A percentile compares a stretch with the other conserved stretches of the same genome.
phyloP scores from a whole-genome alignment of 2,797 vertebrate genomes.

The Helicolenus hilgendorfi region DNA sequence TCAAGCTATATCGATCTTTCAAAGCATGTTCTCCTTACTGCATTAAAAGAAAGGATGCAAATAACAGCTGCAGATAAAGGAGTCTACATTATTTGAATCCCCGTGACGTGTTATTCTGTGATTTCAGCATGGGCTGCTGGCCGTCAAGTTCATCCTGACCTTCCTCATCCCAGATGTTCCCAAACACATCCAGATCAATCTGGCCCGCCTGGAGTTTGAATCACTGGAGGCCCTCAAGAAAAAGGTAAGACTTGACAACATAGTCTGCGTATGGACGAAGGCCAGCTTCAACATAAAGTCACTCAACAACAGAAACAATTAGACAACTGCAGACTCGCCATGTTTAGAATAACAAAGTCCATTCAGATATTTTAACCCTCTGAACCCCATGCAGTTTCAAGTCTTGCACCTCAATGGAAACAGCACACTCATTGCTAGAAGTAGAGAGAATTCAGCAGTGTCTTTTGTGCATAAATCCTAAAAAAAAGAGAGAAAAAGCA shows the following conservation, averaged over 20 bases:
- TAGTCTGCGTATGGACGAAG: background rate
- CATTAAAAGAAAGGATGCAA: background rate
- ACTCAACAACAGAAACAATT: background rate
- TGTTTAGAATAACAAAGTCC: background rate
- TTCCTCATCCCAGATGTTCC: constrained; percentile 96
- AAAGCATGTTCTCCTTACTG: background rate
- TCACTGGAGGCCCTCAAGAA: constrained; percentile 96
- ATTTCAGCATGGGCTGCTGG: constrained; percentile 94
- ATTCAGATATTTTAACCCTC: background rate
- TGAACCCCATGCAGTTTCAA: background rate
- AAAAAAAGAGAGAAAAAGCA: background rate
- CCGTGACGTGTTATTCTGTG: constrained; percentile 15
- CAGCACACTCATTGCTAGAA: background rate
- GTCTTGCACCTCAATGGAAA: background rate
- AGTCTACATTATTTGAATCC: background rate
- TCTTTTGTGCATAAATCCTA: background rate
- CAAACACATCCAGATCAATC: constrained; percentile 93
- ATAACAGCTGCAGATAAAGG: background rate
- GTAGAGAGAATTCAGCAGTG: background rate
- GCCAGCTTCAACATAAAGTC: background rate
- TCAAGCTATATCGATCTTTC: background rate
- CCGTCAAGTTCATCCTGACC: constrained; percentile 95
- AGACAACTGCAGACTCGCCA: background rate
- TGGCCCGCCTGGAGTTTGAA: constrained; percentile 89
- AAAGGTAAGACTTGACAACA: constrained; percentile 90